phyloP scores from a whole-genome alignment of 2,113 vertebrate genomes.

The Bubalus kerabau region DNA sequence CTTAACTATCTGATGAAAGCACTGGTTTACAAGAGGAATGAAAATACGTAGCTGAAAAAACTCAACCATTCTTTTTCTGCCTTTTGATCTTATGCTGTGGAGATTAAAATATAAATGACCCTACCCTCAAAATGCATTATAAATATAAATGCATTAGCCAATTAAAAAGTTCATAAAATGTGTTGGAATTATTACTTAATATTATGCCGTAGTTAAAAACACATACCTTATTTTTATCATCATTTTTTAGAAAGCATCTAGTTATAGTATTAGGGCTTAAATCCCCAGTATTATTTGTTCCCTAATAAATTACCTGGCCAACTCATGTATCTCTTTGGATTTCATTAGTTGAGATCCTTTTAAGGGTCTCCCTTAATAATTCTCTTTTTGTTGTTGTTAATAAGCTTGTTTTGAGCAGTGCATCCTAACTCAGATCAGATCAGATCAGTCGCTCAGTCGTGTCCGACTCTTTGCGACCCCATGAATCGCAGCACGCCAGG shows the following conservation, averaged over 20 bases:
- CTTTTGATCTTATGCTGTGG: neutral
- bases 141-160: neutral
- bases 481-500: no score
- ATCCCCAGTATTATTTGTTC: neutral
- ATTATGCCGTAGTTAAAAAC: neutral
- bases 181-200: neutral
- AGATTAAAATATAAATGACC: neutral
- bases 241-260: neutral
- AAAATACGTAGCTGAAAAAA: neutral
- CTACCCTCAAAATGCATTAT: neutral
- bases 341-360: neutral
- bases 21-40: neutral
- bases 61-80: neutral
- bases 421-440: neutral
- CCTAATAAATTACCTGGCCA: neutral
- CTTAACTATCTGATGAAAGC: neutral
- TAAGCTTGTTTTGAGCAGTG: neutral
- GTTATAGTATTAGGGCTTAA: neutral
- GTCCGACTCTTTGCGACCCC: no score
- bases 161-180: constrained; percentile 4
- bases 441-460: no score
- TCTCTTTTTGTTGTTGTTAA: neutral
- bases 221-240: neutral
- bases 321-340: neutral
- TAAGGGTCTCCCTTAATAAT: neutral